phyloP scores from a whole-genome alignment of 2,888 invertebrate genomes.

The Nyleta sp. region DNA sequence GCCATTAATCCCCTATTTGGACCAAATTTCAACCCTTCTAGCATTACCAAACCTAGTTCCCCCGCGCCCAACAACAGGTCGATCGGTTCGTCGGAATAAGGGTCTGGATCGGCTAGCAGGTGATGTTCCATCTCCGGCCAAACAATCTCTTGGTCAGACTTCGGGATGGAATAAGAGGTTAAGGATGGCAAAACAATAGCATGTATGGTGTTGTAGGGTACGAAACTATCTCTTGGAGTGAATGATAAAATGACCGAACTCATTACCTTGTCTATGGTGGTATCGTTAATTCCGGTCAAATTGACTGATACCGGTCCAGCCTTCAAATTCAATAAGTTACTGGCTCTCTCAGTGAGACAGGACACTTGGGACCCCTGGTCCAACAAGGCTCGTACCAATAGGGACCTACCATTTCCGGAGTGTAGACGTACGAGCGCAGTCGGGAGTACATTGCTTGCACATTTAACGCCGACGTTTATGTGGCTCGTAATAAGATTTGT shows the following conservation, averaged over 20 bases:
- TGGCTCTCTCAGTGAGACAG: neutral
- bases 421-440: neutral
- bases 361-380: slow-evolving; percentile 12
- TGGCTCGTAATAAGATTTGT: neutral
- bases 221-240: too few relatives aligned
- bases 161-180: neutral
- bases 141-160: neutral
- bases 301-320: neutral
- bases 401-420: neutral
- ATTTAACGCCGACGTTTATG: neutral
- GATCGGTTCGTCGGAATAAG: neutral
- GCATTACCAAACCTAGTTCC: neutral
- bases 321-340: neutral
- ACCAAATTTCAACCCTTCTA: neutral
- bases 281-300: neutral
- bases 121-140: slow-evolving; percentile 1
- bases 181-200: neutral
- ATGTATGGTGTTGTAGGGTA: neutral
- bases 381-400: slow-evolving; percentile 1
- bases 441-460: neutral
- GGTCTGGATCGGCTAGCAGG: neutral
- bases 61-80: neutral
- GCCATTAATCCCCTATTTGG: neutral
- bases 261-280: too few relatives aligned
- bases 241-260: too few relatives aligned